Conservation (phyloP, 2,888 invertebrate genomes). For the Microplitis manilae region DNA sequence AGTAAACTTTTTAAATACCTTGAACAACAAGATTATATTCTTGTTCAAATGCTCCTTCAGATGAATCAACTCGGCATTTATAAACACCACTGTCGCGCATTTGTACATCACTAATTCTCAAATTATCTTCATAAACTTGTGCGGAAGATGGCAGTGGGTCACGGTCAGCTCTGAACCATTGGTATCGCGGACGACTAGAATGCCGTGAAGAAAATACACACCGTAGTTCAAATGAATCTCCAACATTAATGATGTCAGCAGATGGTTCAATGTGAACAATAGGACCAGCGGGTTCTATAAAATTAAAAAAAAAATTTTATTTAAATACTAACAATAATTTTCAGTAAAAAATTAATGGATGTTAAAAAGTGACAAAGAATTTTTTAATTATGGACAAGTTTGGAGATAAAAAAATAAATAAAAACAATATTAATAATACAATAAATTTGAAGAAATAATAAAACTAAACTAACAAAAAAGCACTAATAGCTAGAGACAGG, state of each 20-base stretch:
- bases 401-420: conserved; percentile 21
- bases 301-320: conserved; percentile 25
- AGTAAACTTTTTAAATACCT: conserved; percentile 69
- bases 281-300: conserved; percentile 59
- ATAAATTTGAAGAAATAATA: conserved; percentile 43
- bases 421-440: conserved; percentile 8
- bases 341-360: neutral
- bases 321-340: no score
- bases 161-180: conserved; percentile 77
- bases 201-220: conserved; percentile 76
- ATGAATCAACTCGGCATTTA: conserved; percentile 77
- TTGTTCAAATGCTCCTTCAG: conserved; percentile 73
- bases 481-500: neutral
- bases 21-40: conserved; percentile 76
- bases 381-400: neutral
- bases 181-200: conserved; percentile 57
- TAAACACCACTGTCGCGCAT: conserved; percentile 80
- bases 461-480: conserved; percentile 24
- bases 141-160: conserved; percentile 75
- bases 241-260: conserved; percentile 73
- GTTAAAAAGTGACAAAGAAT: no score
- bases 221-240: conserved; percentile 77
- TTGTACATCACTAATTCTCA: conserved; percentile 76
- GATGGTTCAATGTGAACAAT: conserved; percentile 67
- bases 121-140: conserved; percentile 74